Percentiles rank a stretch among this genome's conserved stretches.
phyloP scores from a whole-genome alignment of 2,888 invertebrate genomes.

The Macropis europaea region DNA sequence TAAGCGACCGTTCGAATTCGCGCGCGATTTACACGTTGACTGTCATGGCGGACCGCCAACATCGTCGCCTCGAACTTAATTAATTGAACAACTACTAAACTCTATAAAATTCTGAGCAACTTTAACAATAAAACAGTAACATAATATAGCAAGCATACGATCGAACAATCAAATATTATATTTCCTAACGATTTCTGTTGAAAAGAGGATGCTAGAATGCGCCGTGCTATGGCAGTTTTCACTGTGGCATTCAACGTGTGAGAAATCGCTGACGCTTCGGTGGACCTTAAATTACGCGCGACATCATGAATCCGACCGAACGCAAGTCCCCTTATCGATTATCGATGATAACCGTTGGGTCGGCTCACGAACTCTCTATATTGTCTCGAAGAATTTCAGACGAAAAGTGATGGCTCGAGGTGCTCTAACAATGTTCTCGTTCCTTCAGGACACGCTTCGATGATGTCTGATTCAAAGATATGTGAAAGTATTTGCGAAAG shows the following conservation, averaged over 20 bases:
- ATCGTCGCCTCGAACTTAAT: neutral
- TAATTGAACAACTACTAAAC: no score
- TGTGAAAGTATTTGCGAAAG: constrained; percentile 5
- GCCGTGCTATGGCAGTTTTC: no score
- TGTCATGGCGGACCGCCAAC: no score
- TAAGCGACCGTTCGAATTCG: constrained; percentile 46
- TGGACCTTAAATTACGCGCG: constrained; percentile 13
- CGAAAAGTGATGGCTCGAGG: neutral
- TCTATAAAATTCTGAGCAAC: no score
- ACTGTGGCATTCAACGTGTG: no score
- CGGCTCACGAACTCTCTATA: neutral
- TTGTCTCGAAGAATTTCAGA: constrained; percentile 7
- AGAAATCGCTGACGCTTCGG: neutral
- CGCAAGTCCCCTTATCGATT: neutral
- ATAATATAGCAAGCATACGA: neutral
- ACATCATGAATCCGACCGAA: constrained; percentile 29
- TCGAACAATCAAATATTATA: neutral
- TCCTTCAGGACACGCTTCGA: neutral
- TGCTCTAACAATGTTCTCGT: neutral
- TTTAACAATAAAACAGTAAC: no score
- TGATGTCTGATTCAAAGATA: constrained; percentile 1
- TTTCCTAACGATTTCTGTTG: no score
- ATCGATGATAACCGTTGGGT: neutral
- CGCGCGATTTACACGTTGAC: no score
- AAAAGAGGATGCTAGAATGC: no score